These are phyloP conservation scores for Trachymyrmex cornetzi DNA, from an alignment of 1,140 invertebrate genomes.

Conservation along the genomic window DNA sequence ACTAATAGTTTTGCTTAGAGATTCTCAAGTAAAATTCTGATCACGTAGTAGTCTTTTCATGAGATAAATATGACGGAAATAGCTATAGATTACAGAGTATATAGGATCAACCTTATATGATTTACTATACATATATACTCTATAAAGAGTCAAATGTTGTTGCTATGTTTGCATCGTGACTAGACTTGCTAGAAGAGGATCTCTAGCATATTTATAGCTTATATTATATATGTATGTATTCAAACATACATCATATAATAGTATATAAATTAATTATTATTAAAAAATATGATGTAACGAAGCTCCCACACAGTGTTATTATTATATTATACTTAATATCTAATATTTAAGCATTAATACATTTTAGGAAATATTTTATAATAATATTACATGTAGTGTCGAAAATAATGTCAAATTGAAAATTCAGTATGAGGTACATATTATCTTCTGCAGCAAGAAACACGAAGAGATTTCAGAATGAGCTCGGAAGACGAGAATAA, in stretches of 20 bases:
- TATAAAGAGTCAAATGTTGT: too few species aligned
- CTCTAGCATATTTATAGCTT: too few species aligned
- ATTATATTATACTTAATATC: background rate
- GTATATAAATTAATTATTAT: background rate
- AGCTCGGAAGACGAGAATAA: background rate
- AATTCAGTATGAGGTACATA: background rate
- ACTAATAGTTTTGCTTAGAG: background rate
- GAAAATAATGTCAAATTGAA: background rate
- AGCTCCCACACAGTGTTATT: background rate
- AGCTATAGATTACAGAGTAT: too few species aligned
- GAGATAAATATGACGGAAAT: too few species aligned
- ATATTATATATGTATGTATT: too few species aligned
- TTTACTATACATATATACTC: too few species aligned
- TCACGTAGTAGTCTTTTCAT: too few species aligned
- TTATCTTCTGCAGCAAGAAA: background rate
- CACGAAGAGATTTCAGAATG: background rate
- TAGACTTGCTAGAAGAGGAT: too few species aligned
- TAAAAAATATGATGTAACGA: background rate
- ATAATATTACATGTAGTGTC: background rate
- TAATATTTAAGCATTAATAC: background rate
- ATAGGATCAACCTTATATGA: too few species aligned
- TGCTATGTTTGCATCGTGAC: too few species aligned
- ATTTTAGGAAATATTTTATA: slow-evolving; percentile 18
- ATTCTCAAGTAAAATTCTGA: too few species aligned
- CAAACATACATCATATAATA: background rate